These are phyloP conservation scores for Cephalopholis sonnerati DNA, from an alignment of 2,113 vertebrate species.

Conservation along the genomic window DNA sequence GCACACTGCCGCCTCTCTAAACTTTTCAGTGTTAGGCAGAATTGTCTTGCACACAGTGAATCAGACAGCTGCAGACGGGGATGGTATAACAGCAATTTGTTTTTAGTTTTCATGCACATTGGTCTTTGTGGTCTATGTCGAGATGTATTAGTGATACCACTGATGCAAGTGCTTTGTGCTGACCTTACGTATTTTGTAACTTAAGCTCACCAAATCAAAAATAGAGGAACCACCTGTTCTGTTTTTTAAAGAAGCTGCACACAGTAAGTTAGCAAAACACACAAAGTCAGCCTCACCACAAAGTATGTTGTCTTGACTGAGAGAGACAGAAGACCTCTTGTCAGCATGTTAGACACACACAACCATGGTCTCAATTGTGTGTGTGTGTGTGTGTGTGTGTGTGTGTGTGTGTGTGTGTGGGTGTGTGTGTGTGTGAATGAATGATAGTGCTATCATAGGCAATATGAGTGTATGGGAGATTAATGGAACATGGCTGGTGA, in stretches of 20 bases:
- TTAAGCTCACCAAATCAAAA: background rate
- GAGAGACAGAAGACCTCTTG: constrained; percentile 37
- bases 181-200: background rate
- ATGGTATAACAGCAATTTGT: background rate
- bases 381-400: constrained; percentile 26
- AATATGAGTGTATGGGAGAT: constrained; percentile 66
- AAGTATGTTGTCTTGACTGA: background rate
- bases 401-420: constrained; percentile 15
- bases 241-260: background rate
- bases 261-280: background rate
- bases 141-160: background rate
- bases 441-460: constrained; percentile 65
- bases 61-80: background rate
- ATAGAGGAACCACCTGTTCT: background rate
- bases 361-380: background rate
- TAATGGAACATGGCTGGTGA: constrained; percentile 69
- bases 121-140: background rate
- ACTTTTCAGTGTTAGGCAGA: background rate
- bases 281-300: constrained; percentile 14
- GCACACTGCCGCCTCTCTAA: background rate
- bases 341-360: constrained; percentile 21
- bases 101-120: background rate
- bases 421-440: constrained; percentile 34
- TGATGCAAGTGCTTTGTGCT: background rate
- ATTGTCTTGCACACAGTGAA: too few relatives aligned